These are phyloP conservation scores for Kradibia gibbosae DNA, from an alignment of 1,140 invertebrate genomes.

Conservation along the genomic window DNA sequence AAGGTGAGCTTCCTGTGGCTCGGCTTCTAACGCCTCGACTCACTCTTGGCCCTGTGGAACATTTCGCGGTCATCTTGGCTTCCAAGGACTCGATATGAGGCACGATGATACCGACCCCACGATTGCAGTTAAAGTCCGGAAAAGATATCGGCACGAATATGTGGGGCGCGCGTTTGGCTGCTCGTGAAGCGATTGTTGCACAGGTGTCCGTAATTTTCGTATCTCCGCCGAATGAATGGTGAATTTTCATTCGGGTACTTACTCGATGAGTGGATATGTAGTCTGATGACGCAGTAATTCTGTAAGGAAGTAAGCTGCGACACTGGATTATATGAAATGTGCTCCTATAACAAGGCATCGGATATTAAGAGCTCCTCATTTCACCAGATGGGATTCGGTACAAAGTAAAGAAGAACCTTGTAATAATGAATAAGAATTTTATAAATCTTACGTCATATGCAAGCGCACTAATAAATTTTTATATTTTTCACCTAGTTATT, in stretches of 20 bases:
- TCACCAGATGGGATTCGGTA: too few species aligned
- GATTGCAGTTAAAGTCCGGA: not conserved
- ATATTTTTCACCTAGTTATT: too few species aligned
- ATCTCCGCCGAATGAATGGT: not conserved
- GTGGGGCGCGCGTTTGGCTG: not conserved
- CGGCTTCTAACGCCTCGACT: constrained; percentile 40
- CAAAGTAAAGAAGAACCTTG: too few species aligned
- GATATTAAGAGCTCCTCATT: too few species aligned
- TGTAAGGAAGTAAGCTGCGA: not conserved
- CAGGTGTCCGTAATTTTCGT: not conserved
- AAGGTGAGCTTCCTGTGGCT: constrained; percentile 30
- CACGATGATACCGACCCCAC: not conserved
- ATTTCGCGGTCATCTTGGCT: constrained; percentile 1
- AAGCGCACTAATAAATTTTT: too few species aligned
- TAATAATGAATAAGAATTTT: too few species aligned
- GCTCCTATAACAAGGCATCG: not conserved
- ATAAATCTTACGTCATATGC: too few species aligned
- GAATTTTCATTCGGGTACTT: not conserved
- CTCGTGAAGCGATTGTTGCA: not conserved
- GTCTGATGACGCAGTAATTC: not conserved
- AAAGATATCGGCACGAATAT: not conserved
- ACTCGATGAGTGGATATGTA: not conserved
- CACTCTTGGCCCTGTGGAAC: not conserved
- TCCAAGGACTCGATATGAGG: not conserved
- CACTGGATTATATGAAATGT: not conserved